These are phyloP conservation scores for Luperina nickerlii DNA, from an alignment of 2,888 invertebrate species.

Conservation along the genomic window DNA sequence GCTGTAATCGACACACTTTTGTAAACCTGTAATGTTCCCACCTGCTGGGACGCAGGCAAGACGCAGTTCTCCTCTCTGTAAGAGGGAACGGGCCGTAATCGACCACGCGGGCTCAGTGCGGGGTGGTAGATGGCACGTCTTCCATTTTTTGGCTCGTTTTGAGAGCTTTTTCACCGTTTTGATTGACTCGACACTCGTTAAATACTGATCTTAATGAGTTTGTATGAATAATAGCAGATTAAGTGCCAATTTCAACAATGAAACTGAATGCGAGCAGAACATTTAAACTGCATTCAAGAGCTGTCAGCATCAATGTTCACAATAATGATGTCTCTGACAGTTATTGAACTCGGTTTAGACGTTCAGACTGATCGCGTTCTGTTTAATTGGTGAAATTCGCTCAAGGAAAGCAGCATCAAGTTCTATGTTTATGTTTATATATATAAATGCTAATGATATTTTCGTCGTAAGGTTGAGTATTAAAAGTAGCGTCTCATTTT, in stretches of 20 bases:
- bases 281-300: not conserved
- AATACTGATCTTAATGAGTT: conserved; percentile 19
- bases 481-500: not conserved
- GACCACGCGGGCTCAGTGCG: not conserved
- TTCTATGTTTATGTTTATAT: not conserved
- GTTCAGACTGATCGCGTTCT: too few relatives aligned
- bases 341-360: too few relatives aligned
- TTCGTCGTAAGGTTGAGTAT: not conserved
- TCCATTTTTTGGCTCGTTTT: not conserved
- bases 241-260: not conserved
- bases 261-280: not conserved
- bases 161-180: not conserved
- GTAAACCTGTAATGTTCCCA: not conserved
- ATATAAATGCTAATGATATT: not conserved
- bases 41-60: not conserved
- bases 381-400: too few relatives aligned
- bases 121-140: not conserved
- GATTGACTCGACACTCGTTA: conserved; percentile 11
- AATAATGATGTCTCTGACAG: not conserved
- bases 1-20: conserved; percentile 22
- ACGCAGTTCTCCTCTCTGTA: not conserved
- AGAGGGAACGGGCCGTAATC: not conserved
- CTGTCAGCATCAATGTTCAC: not conserved
- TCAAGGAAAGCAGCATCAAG: not conserved
- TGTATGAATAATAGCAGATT: conserved; percentile 7